Percentiles rank a stretch among this genome's conserved stretches.
Conservation (phyloP, 2,888 invertebrate species). For the Cheiracanthium punctorium region DNA sequence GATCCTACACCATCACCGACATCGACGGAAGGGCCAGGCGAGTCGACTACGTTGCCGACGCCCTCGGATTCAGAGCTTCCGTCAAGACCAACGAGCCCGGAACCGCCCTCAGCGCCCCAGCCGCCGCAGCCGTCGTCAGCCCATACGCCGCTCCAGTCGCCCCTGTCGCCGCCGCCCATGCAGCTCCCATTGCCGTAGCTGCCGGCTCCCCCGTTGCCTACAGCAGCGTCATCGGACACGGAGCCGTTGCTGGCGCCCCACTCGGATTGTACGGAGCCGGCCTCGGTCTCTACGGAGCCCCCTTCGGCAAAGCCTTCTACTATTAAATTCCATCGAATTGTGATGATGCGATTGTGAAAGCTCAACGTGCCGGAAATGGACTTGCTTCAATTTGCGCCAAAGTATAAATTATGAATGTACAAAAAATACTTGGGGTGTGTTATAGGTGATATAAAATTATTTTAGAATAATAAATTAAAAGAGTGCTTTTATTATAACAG, state of each 20-base stretch:
- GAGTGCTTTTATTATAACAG: too few species aligned
- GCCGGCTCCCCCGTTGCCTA: neutral
- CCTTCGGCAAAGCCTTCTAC: neutral
- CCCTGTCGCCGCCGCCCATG: neutral
- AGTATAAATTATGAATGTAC: neutral
- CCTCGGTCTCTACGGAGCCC: neutral
- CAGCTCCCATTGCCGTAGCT: neutral
- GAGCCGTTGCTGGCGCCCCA: neutral
- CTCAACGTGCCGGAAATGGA: too few species aligned
- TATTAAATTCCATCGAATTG: neutral
- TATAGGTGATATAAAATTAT: too few species aligned
- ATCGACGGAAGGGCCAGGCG: constrained; percentile 8
- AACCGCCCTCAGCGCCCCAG: constrained; percentile 19
- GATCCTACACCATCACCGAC: constrained; percentile 5
- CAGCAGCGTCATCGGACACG: neutral
- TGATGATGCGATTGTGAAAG: neutral
- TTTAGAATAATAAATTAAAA: too few species aligned
- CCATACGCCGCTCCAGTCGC: constrained; percentile 11
- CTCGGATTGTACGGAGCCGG: neutral
- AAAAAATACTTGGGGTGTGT: neutral
- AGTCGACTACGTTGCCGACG: constrained; percentile 19
- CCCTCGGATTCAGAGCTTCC: constrained; percentile 22
- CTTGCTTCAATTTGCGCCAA: neutral
- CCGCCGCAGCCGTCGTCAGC: neutral
- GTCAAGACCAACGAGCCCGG: constrained; percentile 22